A percentile compares a stretch with the other conserved stretches of the same genome.
phyloP scores from a whole-genome alignment of 2,888 invertebrate species.

The Mesorhabditis sp. region DNA sequence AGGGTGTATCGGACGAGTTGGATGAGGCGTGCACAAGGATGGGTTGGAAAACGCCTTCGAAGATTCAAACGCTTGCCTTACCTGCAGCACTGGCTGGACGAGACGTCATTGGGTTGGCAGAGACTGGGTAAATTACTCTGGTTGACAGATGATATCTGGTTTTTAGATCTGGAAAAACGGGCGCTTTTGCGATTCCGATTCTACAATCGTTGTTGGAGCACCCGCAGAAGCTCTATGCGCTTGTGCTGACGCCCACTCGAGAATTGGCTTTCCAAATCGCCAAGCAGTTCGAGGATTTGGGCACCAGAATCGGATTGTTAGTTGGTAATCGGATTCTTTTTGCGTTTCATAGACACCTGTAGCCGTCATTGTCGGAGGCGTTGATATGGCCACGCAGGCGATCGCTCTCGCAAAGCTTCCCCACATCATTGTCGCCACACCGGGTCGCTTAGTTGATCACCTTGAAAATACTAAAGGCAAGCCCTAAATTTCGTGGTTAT shows the following conservation, averaged over 20 bases:
- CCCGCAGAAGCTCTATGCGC: constrained; percentile 87
- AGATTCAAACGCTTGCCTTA: constrained; percentile 89
- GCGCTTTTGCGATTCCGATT: constrained; percentile 93
- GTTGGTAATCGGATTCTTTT: constrained; percentile 63
- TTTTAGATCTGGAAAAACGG: constrained; percentile 81
- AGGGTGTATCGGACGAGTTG: constrained; percentile 83
- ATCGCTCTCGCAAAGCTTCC: constrained; percentile 88
- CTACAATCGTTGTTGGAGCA: constrained; percentile 82
- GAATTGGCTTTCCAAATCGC: constrained; percentile 96
- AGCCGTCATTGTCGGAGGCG: constrained; percentile 93
- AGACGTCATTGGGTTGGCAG: constrained; percentile 75
- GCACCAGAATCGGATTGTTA: constrained; percentile 82
- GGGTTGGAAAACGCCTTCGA: constrained; percentile 89
- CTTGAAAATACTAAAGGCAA: constrained; percentile 82
- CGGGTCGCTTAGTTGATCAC: constrained; percentile 66
- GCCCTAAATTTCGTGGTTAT: too few species aligned
- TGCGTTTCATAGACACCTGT: constrained; percentile 22
- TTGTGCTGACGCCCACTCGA: constrained; percentile 90
- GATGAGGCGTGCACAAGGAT: constrained; percentile 85
- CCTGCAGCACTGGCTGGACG: constrained; percentile 83
- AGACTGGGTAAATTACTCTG: constrained; percentile 68
- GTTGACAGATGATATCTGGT: neutral
- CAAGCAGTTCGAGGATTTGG: constrained; percentile 95
- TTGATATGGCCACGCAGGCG: constrained; percentile 94
- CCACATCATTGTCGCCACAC: constrained; percentile 86